Evolutionary conservation across 2,797 vertebrate genomes (phyloP).

Genomic region (Clarias platycephalus): DNA sequence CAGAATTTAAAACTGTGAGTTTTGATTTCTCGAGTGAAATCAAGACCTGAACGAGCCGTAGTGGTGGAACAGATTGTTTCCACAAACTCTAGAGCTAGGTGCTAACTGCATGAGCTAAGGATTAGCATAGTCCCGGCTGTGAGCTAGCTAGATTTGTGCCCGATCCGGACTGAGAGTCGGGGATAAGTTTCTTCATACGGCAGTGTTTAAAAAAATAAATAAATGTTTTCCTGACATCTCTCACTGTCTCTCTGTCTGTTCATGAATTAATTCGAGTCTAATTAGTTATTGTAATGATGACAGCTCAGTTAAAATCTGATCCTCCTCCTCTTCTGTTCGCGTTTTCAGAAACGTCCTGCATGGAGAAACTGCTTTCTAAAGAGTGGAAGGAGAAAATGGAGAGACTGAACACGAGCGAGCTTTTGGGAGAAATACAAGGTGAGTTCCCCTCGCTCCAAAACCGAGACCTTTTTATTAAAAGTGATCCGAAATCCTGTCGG

Average conservation of each 20-base stretch:
- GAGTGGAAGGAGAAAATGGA: slow-evolving; percentile 94
- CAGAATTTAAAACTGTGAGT: neutral
- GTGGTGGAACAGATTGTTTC: no score
- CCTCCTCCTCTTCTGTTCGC: neutral
- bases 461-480: slow-evolving; percentile 45
- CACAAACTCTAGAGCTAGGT: neutral
- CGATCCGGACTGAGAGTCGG: neutral
- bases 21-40: neutral
- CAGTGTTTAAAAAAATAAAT: no score
- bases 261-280: no score
- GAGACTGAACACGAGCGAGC: slow-evolving; percentile 84
- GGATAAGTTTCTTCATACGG: neutral
- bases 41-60: neutral
- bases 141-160: neutral
- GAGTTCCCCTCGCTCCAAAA: slow-evolving; percentile 45
- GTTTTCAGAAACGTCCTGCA: slow-evolving; percentile 80
- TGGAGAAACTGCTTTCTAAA: slow-evolving; percentile 89
- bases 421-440: slow-evolving; percentile 91
- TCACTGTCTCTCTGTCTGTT: neutral
- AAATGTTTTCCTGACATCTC: neutral
- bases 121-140: neutral
- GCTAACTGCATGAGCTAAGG: neutral
- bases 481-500: slow-evolving; percentile 60
- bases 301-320: neutral
- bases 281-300: neutral